Evolutionary conservation across 2,888 invertebrate species (phyloP).

Genomic region (Aproaerema taeniolella): DNA sequence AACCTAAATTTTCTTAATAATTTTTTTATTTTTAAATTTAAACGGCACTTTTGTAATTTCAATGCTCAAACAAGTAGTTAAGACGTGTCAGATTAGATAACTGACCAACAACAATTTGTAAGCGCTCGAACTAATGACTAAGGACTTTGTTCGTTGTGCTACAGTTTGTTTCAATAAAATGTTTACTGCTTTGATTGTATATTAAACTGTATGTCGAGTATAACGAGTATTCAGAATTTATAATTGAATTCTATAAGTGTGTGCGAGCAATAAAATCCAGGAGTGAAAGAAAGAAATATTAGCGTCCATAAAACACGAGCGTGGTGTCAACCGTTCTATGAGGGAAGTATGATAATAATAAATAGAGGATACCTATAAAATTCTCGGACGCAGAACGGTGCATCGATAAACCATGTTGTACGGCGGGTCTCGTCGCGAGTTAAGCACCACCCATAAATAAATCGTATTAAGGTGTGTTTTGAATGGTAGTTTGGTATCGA

Average conservation of each 20-base stretch:
- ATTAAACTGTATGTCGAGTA: not conserved
- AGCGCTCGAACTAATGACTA: slow-evolving; percentile 32
- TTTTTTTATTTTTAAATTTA: slow-evolving; percentile 40
- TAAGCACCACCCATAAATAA: slow-evolving; percentile 66
- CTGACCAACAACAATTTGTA: slow-evolving; percentile 46
- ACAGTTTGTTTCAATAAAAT: slow-evolving; percentile 28
- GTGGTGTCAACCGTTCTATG: slow-evolving; percentile 49
- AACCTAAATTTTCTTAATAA: slow-evolving; percentile 51
- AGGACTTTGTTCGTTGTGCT: slow-evolving; percentile 20
- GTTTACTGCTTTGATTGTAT: slow-evolving; percentile 4
- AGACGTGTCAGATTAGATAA: slow-evolving; percentile 55
- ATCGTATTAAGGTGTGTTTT: slow-evolving; percentile 61
- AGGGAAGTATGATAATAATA: slow-evolving; percentile 49
- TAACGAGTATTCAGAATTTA: slow-evolving; percentile 27
- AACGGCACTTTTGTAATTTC: slow-evolving; percentile 61
- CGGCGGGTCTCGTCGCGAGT: slow-evolving; percentile 37
- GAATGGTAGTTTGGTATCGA: slow-evolving; percentile 53
- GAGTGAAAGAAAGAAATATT: slow-evolving; percentile 56
- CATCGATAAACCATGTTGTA: slow-evolving; percentile 42
- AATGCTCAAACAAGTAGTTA: slow-evolving; percentile 59
- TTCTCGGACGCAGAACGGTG: slow-evolving; percentile 34
- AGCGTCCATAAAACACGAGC: slow-evolving; percentile 48
- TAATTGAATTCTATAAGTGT: slow-evolving; percentile 36
- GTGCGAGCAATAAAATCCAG: slow-evolving; percentile 44
- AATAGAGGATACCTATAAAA: slow-evolving; percentile 57